These are phyloP conservation scores for Steatocranus sp. DNA, from an alignment of 2,797 vertebrate species.

Conservation along the genomic window DNA sequence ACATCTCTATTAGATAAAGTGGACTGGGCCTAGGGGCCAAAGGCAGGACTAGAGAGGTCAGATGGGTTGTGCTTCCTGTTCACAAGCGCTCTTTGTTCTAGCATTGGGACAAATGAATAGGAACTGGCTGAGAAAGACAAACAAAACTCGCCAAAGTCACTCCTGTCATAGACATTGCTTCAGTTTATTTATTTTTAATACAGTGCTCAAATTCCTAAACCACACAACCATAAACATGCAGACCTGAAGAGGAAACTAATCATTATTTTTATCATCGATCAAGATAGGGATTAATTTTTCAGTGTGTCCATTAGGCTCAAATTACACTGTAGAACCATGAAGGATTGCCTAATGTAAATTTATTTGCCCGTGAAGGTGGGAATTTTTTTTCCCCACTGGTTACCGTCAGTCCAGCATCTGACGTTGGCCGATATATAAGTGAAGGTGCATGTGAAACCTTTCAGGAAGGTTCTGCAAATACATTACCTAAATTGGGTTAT, in stretches of 20 bases:
- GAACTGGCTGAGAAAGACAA: not conserved
- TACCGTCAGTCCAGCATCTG: fast-evolving
- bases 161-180: not conserved
- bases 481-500: not conserved
- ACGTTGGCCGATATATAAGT: fast-evolving
- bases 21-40: constrained; percentile 58
- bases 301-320: not conserved
- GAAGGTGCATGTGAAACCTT: not conserved
- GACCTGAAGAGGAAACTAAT: not conserved
- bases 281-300: not conserved
- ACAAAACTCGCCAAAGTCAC: not conserved
- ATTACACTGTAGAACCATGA: not conserved
- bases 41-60: constrained; percentile 43
- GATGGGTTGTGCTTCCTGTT: constrained; percentile 1
- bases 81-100: not conserved
- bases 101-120: not conserved
- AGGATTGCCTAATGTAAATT: not conserved
- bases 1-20: constrained; percentile 68
- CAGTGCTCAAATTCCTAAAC: not conserved
- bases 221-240: not conserved
- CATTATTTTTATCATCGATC: not conserved
- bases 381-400: not conserved
- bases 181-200: not conserved
- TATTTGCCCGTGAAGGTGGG: not conserved
- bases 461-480: not conserved